These are phyloP conservation scores for Hipparchia semele DNA, from an alignment of 2,888 invertebrate genomes.

Conservation along the genomic window DNA sequence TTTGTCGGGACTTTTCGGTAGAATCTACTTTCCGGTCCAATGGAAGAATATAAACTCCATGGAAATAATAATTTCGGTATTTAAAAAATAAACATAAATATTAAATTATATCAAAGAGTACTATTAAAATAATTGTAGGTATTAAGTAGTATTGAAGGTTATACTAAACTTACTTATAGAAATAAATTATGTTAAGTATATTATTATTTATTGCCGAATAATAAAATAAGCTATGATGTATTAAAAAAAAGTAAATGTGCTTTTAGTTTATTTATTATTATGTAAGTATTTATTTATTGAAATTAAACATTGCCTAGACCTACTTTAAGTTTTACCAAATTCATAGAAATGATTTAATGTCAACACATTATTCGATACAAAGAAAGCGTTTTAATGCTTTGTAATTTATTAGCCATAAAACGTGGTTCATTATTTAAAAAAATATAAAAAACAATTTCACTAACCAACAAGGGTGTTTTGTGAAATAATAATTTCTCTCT, in stretches of 20 bases:
- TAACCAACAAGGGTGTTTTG: conserved; percentile 43
- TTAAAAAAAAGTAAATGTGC: background rate
- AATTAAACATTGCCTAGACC: background rate
- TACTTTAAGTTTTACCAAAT: conserved; percentile 1
- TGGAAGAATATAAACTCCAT: too few relatives aligned
- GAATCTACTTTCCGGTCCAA: too few relatives aligned
- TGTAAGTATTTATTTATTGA: background rate
- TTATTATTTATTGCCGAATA: background rate
- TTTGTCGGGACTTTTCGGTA: too few relatives aligned
- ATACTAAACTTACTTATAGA: too few relatives aligned
- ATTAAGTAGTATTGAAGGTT: too few relatives aligned
- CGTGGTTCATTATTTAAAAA: conserved; percentile 32
- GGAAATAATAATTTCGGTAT: too few relatives aligned
- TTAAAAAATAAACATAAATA: background rate
- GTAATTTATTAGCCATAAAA: conserved; percentile 35
- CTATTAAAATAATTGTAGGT: too few relatives aligned
- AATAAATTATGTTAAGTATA: too few relatives aligned
- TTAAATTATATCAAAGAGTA: background rate
- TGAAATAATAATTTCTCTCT: conserved; percentile 40
- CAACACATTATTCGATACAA: conserved; percentile 26
- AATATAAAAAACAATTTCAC: conserved; percentile 45
- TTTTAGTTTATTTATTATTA: background rate
- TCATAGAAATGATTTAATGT: conserved; percentile 20
- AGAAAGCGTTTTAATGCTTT: conserved; percentile 29
- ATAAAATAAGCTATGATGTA: background rate